Evolutionary conservation across 2,888 invertebrate genomes (phyloP).

Genomic region (Spatulosminthurus flaviceps): DNA sequence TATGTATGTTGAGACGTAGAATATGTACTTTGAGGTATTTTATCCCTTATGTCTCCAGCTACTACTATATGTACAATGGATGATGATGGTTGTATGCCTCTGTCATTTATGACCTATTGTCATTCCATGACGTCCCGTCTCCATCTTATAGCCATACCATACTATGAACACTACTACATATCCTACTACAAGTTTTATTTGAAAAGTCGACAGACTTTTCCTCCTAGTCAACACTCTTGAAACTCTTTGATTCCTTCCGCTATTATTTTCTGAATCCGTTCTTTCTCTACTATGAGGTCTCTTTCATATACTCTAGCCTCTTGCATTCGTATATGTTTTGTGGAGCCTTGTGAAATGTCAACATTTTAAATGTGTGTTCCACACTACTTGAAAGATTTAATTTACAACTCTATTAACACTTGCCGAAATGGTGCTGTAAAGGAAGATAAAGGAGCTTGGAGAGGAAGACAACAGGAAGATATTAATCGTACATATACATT

Average conservation of each 20-base stretch:
- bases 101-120: conserved; percentile 46
- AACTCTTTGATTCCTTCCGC: background rate
- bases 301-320: background rate
- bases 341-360: too few species aligned
- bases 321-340: too few species aligned
- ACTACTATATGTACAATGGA: conserved; percentile 35
- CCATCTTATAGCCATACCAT: too few species aligned
- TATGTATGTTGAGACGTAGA: too few species aligned
- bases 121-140: conserved; percentile 37
- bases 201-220: background rate
- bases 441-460: background rate
- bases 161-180: conserved; percentile 15
- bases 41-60: background rate
- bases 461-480: conserved; percentile 18
- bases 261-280: background rate
- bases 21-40: background rate
- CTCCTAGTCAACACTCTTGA: background rate
- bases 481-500: conserved; percentile 1
- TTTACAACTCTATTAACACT: conserved; percentile 26
- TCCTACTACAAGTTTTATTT: background rate
- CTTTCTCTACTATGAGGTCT: background rate
- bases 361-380: background rate
- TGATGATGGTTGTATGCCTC: conserved; percentile 26
- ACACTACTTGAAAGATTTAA: conserved; percentile 11
- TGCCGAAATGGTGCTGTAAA: background rate